A percentile compares a stretch with the other conserved stretches of the same genome.
phyloP scores from a whole-genome alignment of 2,113 vertebrate species.

The Paradisaea rubra region DNA sequence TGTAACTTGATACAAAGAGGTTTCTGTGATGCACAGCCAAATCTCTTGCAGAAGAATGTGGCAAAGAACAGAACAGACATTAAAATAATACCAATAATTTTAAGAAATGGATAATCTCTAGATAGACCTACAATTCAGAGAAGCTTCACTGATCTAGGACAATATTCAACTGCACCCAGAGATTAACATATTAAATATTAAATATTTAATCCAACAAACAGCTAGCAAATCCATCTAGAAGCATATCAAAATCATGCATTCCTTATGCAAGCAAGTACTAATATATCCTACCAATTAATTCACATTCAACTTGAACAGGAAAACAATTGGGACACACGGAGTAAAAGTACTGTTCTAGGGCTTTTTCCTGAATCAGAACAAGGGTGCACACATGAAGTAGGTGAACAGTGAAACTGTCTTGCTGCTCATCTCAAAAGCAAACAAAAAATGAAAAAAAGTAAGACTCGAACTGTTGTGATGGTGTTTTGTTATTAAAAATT shows the following conservation, averaged over 20 bases:
- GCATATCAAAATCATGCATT: not conserved
- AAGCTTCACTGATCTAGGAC: not conserved
- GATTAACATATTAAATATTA: not conserved
- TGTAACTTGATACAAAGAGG: not conserved
- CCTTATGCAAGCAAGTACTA: not conserved
- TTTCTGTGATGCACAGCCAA: not conserved
- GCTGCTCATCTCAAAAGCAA: not conserved
- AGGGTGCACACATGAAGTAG: rapidly evolving
- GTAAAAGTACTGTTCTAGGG: not conserved
- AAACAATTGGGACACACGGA: not conserved
- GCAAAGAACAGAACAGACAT: not conserved
- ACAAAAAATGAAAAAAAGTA: rapidly evolving
- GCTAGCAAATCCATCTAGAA: not conserved
- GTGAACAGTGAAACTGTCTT: not conserved
- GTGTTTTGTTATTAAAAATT: not conserved
- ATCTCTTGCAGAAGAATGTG: not conserved
- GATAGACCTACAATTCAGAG: not conserved
- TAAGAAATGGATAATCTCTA: not conserved
- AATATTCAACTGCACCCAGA: not conserved
- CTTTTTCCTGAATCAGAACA: not conserved
- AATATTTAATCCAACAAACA: not conserved
- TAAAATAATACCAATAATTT: not conserved
- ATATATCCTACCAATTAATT: not conserved
- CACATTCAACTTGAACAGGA: not conserved
- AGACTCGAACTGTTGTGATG: rapidly evolving